phyloP scores from a whole-genome alignment of 2,797 vertebrate genomes.

The Brachyalestes nurse region DNA sequence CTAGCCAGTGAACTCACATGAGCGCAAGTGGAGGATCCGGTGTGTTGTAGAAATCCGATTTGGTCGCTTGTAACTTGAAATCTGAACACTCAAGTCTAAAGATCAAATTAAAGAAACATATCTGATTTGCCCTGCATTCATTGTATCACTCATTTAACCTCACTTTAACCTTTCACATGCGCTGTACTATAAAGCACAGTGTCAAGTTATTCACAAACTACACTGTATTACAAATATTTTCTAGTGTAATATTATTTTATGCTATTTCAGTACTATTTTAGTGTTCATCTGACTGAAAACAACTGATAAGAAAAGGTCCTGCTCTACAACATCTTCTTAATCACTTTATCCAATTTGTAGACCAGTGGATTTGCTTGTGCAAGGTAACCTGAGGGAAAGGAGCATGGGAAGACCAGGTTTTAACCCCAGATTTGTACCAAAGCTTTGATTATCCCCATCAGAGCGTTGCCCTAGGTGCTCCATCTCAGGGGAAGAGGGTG shows the following conservation, averaged over 20 bases:
- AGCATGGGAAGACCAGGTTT: slow-evolving; percentile 21
- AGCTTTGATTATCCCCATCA: slow-evolving; percentile 39
- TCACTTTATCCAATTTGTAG: slow-evolving; percentile 19
- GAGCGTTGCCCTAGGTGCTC: slow-evolving; percentile 35
- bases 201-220: no score
- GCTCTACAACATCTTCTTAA: neutral
- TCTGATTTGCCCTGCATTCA: no score
- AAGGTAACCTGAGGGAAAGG: slow-evolving; percentile 31
- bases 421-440: slow-evolving; percentile 39
- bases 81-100: no score
- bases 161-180: neutral
- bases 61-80: no score
- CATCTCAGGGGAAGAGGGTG: slow-evolving; percentile 41
- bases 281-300: neutral
- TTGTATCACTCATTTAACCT: no score
- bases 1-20: no score
- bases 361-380: slow-evolving; percentile 25
- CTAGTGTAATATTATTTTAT: no score
- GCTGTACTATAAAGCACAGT: neutral
- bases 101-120: no score
- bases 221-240: no score
- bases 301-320: neutral
- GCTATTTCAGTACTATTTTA: neutral
- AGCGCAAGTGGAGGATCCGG: no score
- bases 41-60: no score